Evolutionary conservation across 2,888 invertebrate species (phyloP).

Genomic region (Netelia inedita): DNA sequence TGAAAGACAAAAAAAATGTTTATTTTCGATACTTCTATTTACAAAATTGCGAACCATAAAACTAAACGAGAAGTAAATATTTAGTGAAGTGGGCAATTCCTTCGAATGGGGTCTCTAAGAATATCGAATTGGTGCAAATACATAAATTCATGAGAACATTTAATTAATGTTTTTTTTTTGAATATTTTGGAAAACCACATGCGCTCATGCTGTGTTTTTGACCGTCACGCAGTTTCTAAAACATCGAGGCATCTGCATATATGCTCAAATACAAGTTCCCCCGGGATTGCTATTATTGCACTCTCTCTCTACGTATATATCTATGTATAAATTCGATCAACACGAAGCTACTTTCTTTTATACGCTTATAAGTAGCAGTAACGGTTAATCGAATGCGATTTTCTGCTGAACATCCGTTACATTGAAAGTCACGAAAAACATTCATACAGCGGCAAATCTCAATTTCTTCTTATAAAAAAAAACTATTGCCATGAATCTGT

Average conservation of each 20-base stretch:
- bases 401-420: slow-evolving; percentile 2
- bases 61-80: too few relatives aligned
- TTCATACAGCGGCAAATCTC: too few relatives aligned
- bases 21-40: too few relatives aligned
- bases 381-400: slow-evolving; percentile 40
- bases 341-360: slow-evolving; percentile 52
- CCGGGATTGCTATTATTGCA: slow-evolving; percentile 34
- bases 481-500: too few relatives aligned
- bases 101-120: too few relatives aligned
- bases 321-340: slow-evolving; percentile 36
- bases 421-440: too few relatives aligned
- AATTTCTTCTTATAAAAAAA: too few relatives aligned
- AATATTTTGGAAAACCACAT: background rate
- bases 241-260: slow-evolving; percentile 23
- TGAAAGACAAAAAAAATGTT: too few relatives aligned
- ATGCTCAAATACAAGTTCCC: background rate
- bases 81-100: too few relatives aligned
- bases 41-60: too few relatives aligned
- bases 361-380: slow-evolving; percentile 9
- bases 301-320: slow-evolving; percentile 17
- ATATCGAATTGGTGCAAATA: slow-evolving; percentile 7
- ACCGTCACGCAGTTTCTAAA: slow-evolving; percentile 22
- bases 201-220: slow-evolving; percentile 25
- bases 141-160: background rate
- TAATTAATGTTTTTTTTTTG: background rate